phyloP scores from a whole-genome alignment of 1,140 invertebrate genomes.

The Bathynomus jamesi region DNA sequence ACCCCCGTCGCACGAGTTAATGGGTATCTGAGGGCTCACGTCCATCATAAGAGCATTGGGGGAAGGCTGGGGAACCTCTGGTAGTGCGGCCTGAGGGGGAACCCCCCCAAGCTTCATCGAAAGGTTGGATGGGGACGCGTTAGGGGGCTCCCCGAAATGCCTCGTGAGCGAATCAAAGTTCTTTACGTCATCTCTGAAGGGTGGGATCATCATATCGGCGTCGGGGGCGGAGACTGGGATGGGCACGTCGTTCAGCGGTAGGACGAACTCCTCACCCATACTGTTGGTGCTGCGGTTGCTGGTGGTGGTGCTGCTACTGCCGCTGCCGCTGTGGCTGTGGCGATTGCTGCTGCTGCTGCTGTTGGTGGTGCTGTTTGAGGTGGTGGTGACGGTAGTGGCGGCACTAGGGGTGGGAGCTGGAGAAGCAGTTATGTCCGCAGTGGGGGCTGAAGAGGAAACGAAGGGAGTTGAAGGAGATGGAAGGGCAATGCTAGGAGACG shows the following conservation, averaged over 20 bases:
- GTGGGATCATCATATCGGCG: not conserved
- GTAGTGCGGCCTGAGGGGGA: not conserved
- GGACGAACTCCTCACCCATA: too few species aligned
- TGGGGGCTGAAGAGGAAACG: too few species aligned
- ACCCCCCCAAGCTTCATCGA: not conserved
- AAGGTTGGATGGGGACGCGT: not conserved
- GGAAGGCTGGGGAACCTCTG: not conserved
- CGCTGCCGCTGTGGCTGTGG: not conserved
- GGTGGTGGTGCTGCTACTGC: not conserved
- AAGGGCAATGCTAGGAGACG: too few species aligned
- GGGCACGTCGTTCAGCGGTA: too few species aligned
- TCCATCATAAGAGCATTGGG: not conserved
- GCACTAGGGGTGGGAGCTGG: too few species aligned
- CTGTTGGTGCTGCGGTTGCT: not conserved
- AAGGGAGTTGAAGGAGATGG: not conserved
- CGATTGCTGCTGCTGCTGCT: too few species aligned
- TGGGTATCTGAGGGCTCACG: too few species aligned
- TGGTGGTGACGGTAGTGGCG: too few species aligned
- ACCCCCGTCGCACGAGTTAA: too few species aligned
- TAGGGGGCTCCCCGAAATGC: not conserved
- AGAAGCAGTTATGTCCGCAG: too few species aligned
- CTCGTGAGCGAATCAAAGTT: not conserved
- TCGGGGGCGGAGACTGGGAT: too few species aligned
- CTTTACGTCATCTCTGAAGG: not conserved
- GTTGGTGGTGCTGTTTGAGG: too few species aligned